phyloP scores from a whole-genome alignment of 2,888 invertebrate species.

The Gymnoscelis rufifasciata region DNA sequence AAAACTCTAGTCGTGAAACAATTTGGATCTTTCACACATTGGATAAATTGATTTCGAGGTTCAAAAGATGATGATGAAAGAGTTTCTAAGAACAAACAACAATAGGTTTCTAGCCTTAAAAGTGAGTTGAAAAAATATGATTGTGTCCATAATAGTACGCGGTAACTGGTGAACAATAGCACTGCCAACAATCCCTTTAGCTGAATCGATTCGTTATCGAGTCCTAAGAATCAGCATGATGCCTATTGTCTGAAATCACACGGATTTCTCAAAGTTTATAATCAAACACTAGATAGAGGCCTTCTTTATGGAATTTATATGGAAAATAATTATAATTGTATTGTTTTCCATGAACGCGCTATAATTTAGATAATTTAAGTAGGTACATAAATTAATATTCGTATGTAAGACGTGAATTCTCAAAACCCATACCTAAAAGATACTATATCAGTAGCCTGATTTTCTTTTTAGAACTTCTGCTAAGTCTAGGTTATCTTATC shows the following conservation, averaged over 20 bases:
- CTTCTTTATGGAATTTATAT: not conserved
- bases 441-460: not conserved
- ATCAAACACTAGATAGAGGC: not conserved
- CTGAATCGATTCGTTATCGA: conserved; percentile 49
- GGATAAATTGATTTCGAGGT: not conserved
- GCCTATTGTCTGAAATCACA: conserved; percentile 34
- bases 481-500: not conserved
- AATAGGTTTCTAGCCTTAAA: conserved; percentile 49
- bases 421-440: not conserved
- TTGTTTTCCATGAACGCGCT: too few relatives aligned
- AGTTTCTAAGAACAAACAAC: conserved; percentile 33
- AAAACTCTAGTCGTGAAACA: too few relatives aligned
- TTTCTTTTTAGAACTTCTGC: not conserved
- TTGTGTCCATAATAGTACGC: conserved; percentile 50
- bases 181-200: conserved; percentile 40
- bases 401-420: not conserved
- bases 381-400: too few relatives aligned
- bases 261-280: conserved; percentile 15
- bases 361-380: too few relatives aligned
- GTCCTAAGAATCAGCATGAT: conserved; percentile 46
- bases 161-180: conserved; percentile 47
- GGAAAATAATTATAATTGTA: too few relatives aligned
- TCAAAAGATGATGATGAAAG: not conserved
- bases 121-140: conserved; percentile 48
- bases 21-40: too few relatives aligned